phyloP scores from a whole-genome alignment of 2,888 invertebrate genomes.

The Patella ulyssiponensis region DNA sequence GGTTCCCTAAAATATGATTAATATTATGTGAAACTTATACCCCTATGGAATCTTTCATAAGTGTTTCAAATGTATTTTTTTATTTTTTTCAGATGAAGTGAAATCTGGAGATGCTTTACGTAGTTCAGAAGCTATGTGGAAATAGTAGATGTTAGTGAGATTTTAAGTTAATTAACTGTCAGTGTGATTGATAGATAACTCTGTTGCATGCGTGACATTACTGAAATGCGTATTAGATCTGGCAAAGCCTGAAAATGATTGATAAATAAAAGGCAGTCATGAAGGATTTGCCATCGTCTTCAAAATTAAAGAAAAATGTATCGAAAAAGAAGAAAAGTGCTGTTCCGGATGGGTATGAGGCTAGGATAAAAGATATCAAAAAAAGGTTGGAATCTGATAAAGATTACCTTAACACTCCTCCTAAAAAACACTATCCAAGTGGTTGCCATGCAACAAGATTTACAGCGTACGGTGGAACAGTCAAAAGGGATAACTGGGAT shows the following conservation, averaged over 20 bases:
- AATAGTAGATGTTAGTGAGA: not conserved
- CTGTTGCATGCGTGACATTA: too few relatives aligned
- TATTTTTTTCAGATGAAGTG: too few relatives aligned
- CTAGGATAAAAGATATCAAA: not conserved
- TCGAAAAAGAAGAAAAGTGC: not conserved
- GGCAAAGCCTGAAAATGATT: too few relatives aligned
- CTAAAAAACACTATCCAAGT: not conserved
- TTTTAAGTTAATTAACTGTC: not conserved
- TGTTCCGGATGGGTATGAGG: not conserved
- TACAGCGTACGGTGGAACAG: not conserved
- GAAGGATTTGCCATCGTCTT: not conserved
- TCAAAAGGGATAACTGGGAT: not conserved
- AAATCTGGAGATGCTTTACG: too few relatives aligned
- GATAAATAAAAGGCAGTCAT: not conserved
- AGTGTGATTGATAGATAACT: too few relatives aligned
- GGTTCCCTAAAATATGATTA: too few relatives aligned
- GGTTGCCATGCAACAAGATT: not conserved
- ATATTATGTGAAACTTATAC: too few relatives aligned
- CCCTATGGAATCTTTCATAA: too few relatives aligned
- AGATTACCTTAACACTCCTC: not conserved
- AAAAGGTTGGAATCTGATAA: slow-evolving; percentile 5
- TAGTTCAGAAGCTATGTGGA: not conserved
- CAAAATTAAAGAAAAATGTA: not conserved
- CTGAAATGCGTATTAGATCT: too few relatives aligned
- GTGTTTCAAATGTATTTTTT: too few relatives aligned